Percentiles rank a stretch among this genome's conserved stretches.
Evolutionary conservation across 1,140 invertebrate species (phyloP).

Genomic region (Zaprionus inermis): DNA sequence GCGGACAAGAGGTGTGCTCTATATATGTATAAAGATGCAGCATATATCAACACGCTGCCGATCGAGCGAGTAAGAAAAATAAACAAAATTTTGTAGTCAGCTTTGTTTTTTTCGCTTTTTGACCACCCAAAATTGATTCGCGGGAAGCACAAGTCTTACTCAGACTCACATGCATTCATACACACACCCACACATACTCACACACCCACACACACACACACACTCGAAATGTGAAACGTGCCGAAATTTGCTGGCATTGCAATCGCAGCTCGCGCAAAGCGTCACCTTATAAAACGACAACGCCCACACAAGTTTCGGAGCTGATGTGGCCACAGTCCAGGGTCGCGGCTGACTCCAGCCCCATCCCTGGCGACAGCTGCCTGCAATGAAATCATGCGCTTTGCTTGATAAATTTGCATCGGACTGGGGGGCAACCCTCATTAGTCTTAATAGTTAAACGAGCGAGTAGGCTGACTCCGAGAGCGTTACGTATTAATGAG

Average conservation of each 20-base stretch:
- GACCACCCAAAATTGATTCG: conserved; percentile 73
- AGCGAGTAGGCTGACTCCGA: conserved; percentile 38
- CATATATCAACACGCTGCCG: neutral
- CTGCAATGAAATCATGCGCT: conserved; percentile 62
- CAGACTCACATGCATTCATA: neutral
- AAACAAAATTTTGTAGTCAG: conserved; percentile 35
- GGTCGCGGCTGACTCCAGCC: conserved; percentile 17
- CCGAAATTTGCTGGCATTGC: conserved; percentile 68
- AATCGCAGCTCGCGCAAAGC: conserved; percentile 32
- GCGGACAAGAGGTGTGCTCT: conserved; percentile 63
- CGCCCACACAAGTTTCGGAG: conserved; percentile 58
- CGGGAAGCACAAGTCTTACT: conserved; percentile 71
- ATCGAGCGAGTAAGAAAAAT: conserved; percentile 19
- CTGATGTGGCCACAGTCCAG: conserved; percentile 32
- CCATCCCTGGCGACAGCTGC: conserved; percentile 45
- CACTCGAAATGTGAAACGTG: conserved; percentile 69
- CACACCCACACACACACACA: too few relatives aligned
- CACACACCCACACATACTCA: neutral
- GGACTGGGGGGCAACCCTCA: conserved; percentile 55
- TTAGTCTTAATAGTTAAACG: conserved; percentile 80
- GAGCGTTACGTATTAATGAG: conserved; percentile 57
- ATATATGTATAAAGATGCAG: neutral
- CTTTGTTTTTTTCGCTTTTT: conserved; percentile 27
- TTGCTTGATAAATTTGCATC: conserved; percentile 62
- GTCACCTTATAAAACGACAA: conserved; percentile 59